Evolutionary conservation across 92 coral and sea anemone genomes (phyloP).

Genomic region (Umimayanthus kanabou): DNA sequence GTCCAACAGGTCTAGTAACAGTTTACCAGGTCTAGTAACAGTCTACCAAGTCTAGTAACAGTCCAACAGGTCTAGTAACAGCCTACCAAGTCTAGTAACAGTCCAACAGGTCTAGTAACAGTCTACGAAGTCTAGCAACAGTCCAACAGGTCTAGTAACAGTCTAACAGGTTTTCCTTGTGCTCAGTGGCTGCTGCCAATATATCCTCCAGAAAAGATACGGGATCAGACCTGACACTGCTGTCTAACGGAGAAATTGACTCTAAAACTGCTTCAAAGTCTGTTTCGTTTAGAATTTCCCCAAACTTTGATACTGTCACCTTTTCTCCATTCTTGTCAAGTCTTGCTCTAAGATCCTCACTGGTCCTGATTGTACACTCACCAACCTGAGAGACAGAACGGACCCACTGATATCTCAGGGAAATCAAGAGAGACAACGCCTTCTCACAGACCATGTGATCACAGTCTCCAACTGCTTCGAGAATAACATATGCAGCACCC

Average conservation of each 20-base stretch:
- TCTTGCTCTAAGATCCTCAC: constrained; percentile 6
- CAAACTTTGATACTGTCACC: constrained; percentile 35
- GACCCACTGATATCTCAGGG: constrained; percentile 29
- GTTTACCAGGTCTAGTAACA: no score
- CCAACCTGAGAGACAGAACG: background rate
- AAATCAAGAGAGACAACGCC: constrained; percentile 57
- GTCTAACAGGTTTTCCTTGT: constrained; percentile 79
- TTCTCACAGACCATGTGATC: constrained; percentile 83
- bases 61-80: no score
- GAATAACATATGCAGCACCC: constrained; percentile 59
- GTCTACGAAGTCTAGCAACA: background rate
- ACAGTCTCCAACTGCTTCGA: constrained; percentile 78
- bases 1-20: no score
- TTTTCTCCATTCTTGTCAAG: background rate
- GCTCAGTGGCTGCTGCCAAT: constrained; percentile 67
- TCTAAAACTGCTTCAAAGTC: constrained; percentile 55
- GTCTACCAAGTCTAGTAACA: no score
- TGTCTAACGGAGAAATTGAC: constrained; percentile 55
- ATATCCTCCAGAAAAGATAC: constrained; percentile 81
- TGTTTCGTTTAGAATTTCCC: constrained; percentile 44
- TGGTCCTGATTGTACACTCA: constrained; percentile 11
- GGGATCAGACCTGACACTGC: constrained; percentile 70
- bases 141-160: constrained; percentile 65
- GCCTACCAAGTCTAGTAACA: background rate
- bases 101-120: background rate